Evolutionary conservation across 2,797 vertebrate genomes (phyloP), one percentile per base, ranked within the genome.

Genomic region (Acrossocheilus wenchowensis): DNA sequence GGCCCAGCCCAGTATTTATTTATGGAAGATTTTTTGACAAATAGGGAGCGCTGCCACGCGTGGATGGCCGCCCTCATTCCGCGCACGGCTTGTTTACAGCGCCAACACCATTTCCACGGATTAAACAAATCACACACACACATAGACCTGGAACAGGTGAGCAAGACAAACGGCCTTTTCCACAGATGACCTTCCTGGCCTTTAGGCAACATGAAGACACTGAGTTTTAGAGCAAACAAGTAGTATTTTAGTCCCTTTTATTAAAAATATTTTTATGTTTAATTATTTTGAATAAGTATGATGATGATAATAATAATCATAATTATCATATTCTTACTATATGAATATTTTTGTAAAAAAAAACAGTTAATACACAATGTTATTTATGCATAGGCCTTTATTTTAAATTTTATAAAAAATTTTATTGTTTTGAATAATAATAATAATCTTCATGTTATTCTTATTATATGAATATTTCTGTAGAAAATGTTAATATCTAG

Each of bases 51-150:
- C 94, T 94, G 96, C 96, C 90, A 97, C 96, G 97, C 97, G 95
- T 94, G 95, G 96, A 92, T 96, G 95, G 93, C 93, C 96, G 92
- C 96, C 97, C 97, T 97, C 97, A 97, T 97, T 97, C 97, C 90
- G 96, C 96, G 96, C 97, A 95, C 95, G 97, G 96, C 96, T 97
- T 98, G 97, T 99, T 99, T 98, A 98, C 97, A 97, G 96, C 96
- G 94, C 95, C 96, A 94, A 96, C 95, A 97, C 95, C 96, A 97
- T 97, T 98, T 97, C 96, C 97, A 97, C 96, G 96, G 97, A 98
- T 99, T 98, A 98, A 97, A 98, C 97, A 98, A 98, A 98, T 98
- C 97, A 96, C 96, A 97, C 95, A 97, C 95, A 97, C 96, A 97
- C 98, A 96, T 97, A 97, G 97, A 95, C 96, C 94, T 91, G 96